These are phyloP conservation scores for Columba janthina DNA, from an alignment of 2,113 vertebrate genomes.

Conservation along the genomic window DNA sequence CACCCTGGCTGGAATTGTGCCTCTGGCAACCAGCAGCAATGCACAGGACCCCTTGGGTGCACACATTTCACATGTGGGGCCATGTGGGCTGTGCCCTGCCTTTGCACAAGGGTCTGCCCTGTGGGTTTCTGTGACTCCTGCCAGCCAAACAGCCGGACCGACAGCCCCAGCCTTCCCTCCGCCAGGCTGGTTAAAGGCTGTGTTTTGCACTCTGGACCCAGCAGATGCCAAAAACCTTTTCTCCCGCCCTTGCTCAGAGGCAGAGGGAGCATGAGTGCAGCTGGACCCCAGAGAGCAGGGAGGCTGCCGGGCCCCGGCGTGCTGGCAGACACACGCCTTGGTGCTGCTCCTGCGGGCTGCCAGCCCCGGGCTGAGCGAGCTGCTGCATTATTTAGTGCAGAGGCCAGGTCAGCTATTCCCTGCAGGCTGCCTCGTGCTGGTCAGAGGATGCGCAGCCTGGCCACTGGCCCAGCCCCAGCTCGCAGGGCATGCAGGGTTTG, in stretches of 20 bases:
- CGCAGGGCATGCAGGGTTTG: fast-evolving
- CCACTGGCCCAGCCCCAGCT: background rate
- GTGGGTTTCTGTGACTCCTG: background rate
- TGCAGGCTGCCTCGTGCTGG: background rate
- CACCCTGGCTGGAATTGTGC: background rate
- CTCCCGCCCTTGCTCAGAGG: background rate
- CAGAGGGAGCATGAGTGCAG: background rate
- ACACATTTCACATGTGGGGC: fast-evolving
- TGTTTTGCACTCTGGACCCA: background rate
- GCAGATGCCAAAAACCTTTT: background rate
- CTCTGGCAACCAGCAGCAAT: background rate
- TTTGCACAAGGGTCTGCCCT: background rate
- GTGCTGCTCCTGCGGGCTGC: background rate
- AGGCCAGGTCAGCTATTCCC: background rate
- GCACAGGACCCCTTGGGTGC: fast-evolving
- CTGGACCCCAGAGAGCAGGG: background rate
- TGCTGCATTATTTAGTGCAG: background rate
- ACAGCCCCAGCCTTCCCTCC: background rate
- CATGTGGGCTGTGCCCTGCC: background rate
- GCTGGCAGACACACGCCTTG: background rate
- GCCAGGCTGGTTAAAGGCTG: background rate
- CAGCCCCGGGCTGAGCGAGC: fast-evolving
- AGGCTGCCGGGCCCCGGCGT: fast-evolving
- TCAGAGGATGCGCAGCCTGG: background rate
- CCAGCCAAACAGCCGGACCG: fast-evolving